Percentiles rank a stretch among this genome's conserved stretches.
These are phyloP conservation scores for Ageneiosus marmoratus DNA, from an alignment of 2,113 vertebrate species.

Conservation along the genomic window DNA sequence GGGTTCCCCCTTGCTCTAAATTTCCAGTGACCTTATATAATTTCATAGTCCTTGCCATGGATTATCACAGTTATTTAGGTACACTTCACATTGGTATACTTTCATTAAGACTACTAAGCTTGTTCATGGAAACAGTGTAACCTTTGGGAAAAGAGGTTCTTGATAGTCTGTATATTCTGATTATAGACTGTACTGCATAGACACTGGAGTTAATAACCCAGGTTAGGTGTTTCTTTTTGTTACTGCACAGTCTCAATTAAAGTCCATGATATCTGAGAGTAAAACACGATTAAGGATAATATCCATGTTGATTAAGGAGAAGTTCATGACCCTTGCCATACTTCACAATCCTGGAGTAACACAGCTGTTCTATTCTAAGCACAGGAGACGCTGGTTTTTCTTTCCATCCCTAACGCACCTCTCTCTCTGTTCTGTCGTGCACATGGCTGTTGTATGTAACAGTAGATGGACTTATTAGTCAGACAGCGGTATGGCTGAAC, in stretches of 20 bases:
- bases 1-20: not conserved
- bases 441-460: slow-evolving; percentile 58
- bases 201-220: not conserved
- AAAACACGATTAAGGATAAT: slow-evolving; percentile 28
- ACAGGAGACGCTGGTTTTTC: slow-evolving; percentile 64
- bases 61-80: not conserved
- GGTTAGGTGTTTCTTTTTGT: not conserved
- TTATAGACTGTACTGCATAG: not conserved
- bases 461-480: slow-evolving; percentile 72
- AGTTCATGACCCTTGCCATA: slow-evolving; percentile 52
- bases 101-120: not conserved
- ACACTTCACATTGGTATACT: not conserved
- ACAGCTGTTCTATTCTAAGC: slow-evolving; percentile 62
- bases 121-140: not conserved
- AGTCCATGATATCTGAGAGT: not conserved
- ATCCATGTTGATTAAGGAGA: slow-evolving; percentile 14
- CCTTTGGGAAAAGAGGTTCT: not conserved
- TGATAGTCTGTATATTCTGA: not conserved
- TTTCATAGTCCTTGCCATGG: no score
- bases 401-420: slow-evolving; percentile 47
- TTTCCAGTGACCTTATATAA: not conserved
- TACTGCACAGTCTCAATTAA: not conserved
- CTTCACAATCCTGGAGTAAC: slow-evolving; percentile 49
- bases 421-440: slow-evolving; percentile 21
- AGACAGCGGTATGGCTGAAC: slow-evolving; percentile 69